Base-by-base conservation (phyloP, 2,888 invertebrate genomes). In the Rhamnusium bicolor region DNA sequence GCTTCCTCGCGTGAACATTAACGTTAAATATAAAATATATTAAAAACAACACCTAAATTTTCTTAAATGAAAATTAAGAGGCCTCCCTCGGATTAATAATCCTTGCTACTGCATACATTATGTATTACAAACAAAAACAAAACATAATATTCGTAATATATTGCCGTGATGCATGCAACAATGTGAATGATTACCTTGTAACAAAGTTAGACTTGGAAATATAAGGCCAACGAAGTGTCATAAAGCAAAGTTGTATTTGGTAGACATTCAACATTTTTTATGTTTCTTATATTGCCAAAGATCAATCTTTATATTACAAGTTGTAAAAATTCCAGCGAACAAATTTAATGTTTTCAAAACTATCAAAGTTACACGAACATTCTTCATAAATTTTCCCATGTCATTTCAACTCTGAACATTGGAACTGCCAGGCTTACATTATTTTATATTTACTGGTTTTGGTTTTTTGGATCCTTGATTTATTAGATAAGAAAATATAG, bases 281-380 rank as follows among this genome's bases (percentile, higher is more conserved):
- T 65, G 32, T 32, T 53, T 29, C 65, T 53, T 73, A 61, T 65
- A 72, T 72, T 73, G 72, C 62, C 73, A 65, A 58, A 71, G 74
- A 73, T 77, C 74, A 67, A 77, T 75, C 77, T 75, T 73, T 71
- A 72, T 72, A 69, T 73, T 63, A 61, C 61, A 68, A 77, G 74
- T 75, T 74, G 74, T 77, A 77, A 77, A 70, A 77, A 74, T 74
- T 73, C 63, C 46, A 47, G 58, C 49, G 72, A 76, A 71, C 74
- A 75, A 77, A 77, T 77, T 77, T 74, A 74, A 74, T 73, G 73
- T 73, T 71, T 72, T 67, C 71, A 63, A 69, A 77, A 75, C 73
- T 74, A 77, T 77, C 73, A 71, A 74, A 77, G 69, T 77, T 74
- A 68, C 69, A 71, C 73, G 73, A 77, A 74, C 72, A 75, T 71